These are phyloP conservation scores for Trissolcus japonicus DNA, from an alignment of 2,888 invertebrate genomes.

Conservation along the genomic window DNA sequence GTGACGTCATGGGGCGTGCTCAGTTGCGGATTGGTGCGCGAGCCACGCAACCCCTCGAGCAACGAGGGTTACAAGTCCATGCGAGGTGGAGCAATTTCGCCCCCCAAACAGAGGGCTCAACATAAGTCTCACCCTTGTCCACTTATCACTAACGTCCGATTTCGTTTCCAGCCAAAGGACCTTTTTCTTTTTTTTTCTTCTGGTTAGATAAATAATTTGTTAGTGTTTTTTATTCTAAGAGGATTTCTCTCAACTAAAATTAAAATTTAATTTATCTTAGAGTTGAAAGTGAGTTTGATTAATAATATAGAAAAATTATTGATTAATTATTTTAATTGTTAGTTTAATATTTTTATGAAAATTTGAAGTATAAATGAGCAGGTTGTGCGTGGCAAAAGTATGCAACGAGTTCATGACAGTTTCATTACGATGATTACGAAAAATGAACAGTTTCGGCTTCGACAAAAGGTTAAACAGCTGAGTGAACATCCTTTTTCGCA, in stretches of 20 bases:
- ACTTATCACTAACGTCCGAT: slow-evolving; percentile 33
- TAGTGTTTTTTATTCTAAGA: too few relatives aligned
- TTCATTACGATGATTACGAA: slow-evolving; percentile 33
- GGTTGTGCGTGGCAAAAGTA: not conserved
- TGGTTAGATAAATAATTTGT: too few relatives aligned
- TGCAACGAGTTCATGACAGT: slow-evolving; percentile 14
- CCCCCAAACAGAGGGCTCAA: slow-evolving; percentile 43
- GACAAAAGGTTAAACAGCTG: slow-evolving; percentile 50
- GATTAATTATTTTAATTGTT: not conserved
- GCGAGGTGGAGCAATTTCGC: slow-evolving; percentile 49
- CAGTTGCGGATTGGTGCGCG: slow-evolving; percentile 64
- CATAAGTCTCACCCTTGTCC: slow-evolving; percentile 4
- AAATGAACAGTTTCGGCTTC: slow-evolving; percentile 8
- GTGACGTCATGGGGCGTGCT: slow-evolving; percentile 70
- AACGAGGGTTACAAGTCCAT: slow-evolving; percentile 8
- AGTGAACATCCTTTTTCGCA: slow-evolving; percentile 35
- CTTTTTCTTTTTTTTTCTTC: too few relatives aligned
- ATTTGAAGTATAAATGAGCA: too few relatives aligned
- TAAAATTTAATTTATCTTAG: too few relatives aligned
- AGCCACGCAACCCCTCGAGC: slow-evolving; percentile 34
- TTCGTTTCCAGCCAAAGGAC: slow-evolving; percentile 1
- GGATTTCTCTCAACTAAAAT: too few relatives aligned
- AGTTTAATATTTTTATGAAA: not conserved
- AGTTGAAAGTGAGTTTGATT: too few relatives aligned
- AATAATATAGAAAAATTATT: not conserved